Evolutionary conservation across 2,888 invertebrate species (phyloP), one percentile per base, ranked within the genome.

Genomic region (Philereme vetulata): DNA sequence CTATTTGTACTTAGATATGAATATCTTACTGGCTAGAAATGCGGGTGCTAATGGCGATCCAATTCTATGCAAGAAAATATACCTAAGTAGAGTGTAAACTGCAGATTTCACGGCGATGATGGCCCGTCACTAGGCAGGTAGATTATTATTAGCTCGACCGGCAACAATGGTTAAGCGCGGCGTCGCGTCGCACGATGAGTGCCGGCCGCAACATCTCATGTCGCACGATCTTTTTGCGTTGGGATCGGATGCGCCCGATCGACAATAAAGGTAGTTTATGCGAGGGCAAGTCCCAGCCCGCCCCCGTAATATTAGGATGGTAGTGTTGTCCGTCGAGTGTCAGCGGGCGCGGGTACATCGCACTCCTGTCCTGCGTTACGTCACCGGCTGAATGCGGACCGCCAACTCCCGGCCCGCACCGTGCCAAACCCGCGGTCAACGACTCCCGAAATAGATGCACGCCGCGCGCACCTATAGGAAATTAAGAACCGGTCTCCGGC

Each of bases 361-460:
- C 84, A 84, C 80, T 75, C 74, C 76, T 73, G 77, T 75, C 74
- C 76, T 73, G 77, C 65, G 72, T 72, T 71, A 56, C 54, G 61
- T 68, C 68, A 75, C 74, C 72, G 72, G 72, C 72, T 49, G 49
- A 43, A 49, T 50, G 45, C 51, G 45, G 72, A 66, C 72, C 68
- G 70, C 66, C 66, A 73, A 70, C 77, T 74, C 77, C 77, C 81
- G 57, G 67, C 60, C 65, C 68, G 60, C 62, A 64, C 77, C 77
- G 80, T 83, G 86, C 86, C 86, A 83, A 84, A 80, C 83, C 77
- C 79, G 85, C 90, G 90, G 90, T 90, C 90, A 88, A 84, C 90
- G 90, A 90, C 90, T 90, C 89, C 90, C 90, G 87, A 91, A 91
- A 90, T 90, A 90, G 90, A 87, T 82, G 88, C 88, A 82, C 82